Base-by-base conservation (phyloP, 2,888 invertebrate species). In the Pedicia rivosa region DNA sequence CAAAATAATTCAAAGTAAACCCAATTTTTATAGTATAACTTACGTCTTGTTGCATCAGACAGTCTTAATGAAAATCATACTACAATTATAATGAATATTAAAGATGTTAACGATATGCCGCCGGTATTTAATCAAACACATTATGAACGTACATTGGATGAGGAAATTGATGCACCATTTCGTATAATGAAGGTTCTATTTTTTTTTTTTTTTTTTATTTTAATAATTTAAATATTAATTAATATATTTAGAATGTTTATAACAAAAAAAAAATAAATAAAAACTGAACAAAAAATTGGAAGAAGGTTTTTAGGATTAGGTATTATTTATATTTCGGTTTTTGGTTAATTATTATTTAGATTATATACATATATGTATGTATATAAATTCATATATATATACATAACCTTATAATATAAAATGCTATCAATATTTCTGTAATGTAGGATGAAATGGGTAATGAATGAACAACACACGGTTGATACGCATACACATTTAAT, bases 61-160 rank as follows among this genome's bases (percentile, higher is more conserved):
- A 84, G 86, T 57, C 73, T 83, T 62, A 84, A 84, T 69, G 88
- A 90, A 65, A 84, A 82, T 67, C 74, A 74, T 50, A 87, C 87
- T 48, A 74, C 72, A 42, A 80, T 90, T 48, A 72, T 82, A 51
- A 78, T 90, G 51, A 73, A 77, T 56, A 72, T 87, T 48, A 74
- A 78, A 50, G 87, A 90, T 63, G 80, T 83, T 55, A 90, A 90
- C 66, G 91, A 91, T 64, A 71, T 88, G 52, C 82, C 88, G 37
- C 91, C 91, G 20, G 72, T 71, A 48, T 83, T 84, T 63, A 71
- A 75, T 45, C 68, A 74, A 55, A 70, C 74, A 46, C 60, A 72
- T 39, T 86, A 84, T 66, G 62, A 72, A 54, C 72, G 78, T 35
- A 70, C 73, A 45, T 74, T 83, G 48, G 67, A 77, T 44, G 86